Evolutionary conservation across 2,113 vertebrate genomes (phyloP).

Genomic region (Brachypodius melanocephalos): DNA sequence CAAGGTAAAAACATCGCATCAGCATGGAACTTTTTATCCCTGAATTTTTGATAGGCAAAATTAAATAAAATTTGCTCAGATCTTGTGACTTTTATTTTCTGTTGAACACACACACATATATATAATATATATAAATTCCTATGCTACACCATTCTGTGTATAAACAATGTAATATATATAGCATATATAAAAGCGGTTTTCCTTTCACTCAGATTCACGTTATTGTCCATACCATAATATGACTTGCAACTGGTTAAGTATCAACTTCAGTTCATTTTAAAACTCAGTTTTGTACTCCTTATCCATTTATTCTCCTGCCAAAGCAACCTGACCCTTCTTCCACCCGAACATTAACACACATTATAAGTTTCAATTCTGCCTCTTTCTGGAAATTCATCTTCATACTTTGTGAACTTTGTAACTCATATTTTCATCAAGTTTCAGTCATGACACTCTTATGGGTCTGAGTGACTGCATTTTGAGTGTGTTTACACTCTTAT

Average conservation of each 20-base stretch:
- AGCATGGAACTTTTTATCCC: background rate
- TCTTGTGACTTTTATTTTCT: background rate
- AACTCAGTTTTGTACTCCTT: background rate
- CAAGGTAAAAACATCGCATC: background rate
- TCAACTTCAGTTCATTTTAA: background rate
- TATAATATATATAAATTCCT: background rate
- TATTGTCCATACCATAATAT: background rate
- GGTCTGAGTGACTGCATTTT: background rate
- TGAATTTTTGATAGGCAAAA: background rate
- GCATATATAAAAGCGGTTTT: background rate
- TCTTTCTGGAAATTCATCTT: constrained; percentile 29
- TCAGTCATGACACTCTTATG: background rate
- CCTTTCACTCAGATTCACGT: background rate
- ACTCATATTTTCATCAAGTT: background rate
- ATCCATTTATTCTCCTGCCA: constrained; percentile 32
- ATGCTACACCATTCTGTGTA: background rate
- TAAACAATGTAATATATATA: background rate
- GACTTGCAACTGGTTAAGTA: background rate
- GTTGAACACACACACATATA: background rate
- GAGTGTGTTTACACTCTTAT: background rate
- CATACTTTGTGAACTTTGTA: background rate
- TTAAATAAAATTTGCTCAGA: background rate
- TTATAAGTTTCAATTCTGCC: background rate
- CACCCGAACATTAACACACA: background rate
- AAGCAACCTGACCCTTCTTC: background rate